Percentiles rank a stretch among this genome's conserved stretches.
Evolutionary conservation across 2,888 invertebrate species (phyloP).

Genomic region (Brachylomia viminalis): DNA sequence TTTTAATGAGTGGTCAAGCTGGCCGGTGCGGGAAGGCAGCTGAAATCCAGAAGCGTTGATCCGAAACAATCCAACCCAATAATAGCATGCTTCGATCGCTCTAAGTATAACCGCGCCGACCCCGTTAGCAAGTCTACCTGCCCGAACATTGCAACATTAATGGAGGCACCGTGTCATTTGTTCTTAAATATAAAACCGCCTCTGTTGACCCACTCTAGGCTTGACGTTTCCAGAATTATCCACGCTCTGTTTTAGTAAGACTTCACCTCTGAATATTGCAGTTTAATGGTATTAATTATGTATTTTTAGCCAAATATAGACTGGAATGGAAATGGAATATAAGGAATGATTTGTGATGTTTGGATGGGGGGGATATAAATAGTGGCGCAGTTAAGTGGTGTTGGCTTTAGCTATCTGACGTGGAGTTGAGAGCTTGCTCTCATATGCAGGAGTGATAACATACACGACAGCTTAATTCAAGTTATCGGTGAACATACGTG

Average conservation of each 20-base stretch:
- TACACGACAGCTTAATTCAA: conserved; percentile 73
- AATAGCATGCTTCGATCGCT: conserved; percentile 88
- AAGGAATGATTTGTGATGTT: conserved; percentile 42
- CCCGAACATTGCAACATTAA: conserved; percentile 84
- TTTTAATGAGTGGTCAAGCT: conserved; percentile 60
- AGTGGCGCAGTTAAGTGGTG: conserved; percentile 30
- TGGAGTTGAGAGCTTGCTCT: conserved; percentile 62
- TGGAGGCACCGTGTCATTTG: conserved; percentile 83
- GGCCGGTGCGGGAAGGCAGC: conserved; percentile 69
- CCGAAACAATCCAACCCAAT: conserved; percentile 84
- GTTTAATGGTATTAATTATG: conserved; percentile 70
- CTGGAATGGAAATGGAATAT: conserved; percentile 51
- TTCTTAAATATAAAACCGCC: conserved; percentile 85
- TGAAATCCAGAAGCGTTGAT: conserved; percentile 79
- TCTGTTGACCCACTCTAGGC: conserved; percentile 81
- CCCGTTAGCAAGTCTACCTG: conserved; percentile 82
- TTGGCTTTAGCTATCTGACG: conserved; percentile 66
- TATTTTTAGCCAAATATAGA: conserved; percentile 56
- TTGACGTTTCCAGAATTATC: conserved; percentile 82
- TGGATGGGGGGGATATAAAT: conserved; percentile 47
- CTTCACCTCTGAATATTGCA: conserved; percentile 59
- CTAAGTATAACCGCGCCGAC: conserved; percentile 86
- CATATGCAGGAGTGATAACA: conserved; percentile 67
- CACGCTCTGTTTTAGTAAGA: conserved; percentile 69
- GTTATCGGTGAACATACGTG: conserved; percentile 75